phyloP scores from a whole-genome alignment of 64 coral and sea anemone genomes.

The Pachyseris speciosa region DNA sequence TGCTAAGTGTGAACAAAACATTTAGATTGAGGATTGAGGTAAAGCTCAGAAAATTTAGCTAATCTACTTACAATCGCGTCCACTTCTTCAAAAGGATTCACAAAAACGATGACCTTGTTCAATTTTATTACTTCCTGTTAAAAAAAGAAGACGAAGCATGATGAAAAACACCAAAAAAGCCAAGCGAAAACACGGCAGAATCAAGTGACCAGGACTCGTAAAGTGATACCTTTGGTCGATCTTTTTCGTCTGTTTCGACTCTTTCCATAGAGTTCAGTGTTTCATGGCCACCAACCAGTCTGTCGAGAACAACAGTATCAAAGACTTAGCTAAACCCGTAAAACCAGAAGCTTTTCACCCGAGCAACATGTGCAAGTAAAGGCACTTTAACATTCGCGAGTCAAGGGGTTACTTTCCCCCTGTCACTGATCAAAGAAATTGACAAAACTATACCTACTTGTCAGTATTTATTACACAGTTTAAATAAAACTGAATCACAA shows the following conservation, averaged over 20 bases:
- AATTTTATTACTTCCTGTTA: conserved; percentile 92
- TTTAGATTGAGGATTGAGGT: too few species aligned
- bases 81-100: conserved; percentile 94
- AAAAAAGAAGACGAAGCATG: background rate
- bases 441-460: too few species aligned
- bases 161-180: background rate
- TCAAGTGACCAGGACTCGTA: background rate
- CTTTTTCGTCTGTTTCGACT: conserved; percentile 92
- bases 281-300: conserved; percentile 96
- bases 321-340: background rate
- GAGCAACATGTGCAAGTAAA: too few species aligned
- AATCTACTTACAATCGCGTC: conserved; percentile 79
- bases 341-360: background rate
- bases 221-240: conserved; percentile 86
- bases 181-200: background rate
- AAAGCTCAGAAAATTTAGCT: background rate
- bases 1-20: too few species aligned
- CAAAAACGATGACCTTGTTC: conserved; percentile 80
- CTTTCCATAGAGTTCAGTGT: conserved; percentile 89
- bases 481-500: too few species aligned
- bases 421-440: too few species aligned
- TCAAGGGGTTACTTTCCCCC: too few species aligned
- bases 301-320: conserved; percentile 1
- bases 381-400: too few species aligned
- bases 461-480: too few species aligned